Base-by-base conservation (phyloP, 2,113 vertebrate genomes). In the Oreochromis niloticus region DNA sequence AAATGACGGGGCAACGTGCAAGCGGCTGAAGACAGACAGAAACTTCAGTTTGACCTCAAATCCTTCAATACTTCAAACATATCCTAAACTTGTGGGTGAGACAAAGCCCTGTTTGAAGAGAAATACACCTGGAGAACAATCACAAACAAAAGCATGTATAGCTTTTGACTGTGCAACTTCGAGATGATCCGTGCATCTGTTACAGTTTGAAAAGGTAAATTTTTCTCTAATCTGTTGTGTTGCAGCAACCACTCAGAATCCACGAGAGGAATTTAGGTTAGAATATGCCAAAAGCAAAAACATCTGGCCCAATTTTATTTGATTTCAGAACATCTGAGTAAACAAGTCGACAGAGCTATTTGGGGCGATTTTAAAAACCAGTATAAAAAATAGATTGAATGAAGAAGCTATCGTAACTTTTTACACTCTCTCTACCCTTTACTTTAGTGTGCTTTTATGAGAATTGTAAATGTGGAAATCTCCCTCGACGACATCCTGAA, bases 21-120 rank as follows among this genome's bases (percentile, higher is more conserved):
- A 17, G 46, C 8, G 17, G 61, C 86, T 61, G 30, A 87, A 83
- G 85, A 87, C 61, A 19, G 73, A 83, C 80, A 81, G 85, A 89
- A 91, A 93, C 83, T 89, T 85, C 50, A 83, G 86, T 83, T 86
- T 78, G 57, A 93, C 85, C 88, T 91, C 63, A 84, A 80, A 86
- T 87, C 46, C 3, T 46, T 73, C 85, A 90, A 89, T 59, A 87
- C 81, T 86, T 89, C 80, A 83, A 88, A 87, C 59, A 66, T 87
- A 80, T 50, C 78, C 16, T 30, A 17, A 82, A 81, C 85, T 36
- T 4, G 7, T n/a, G 81, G 59, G 78, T 59, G 66, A 88, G 84
- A 87, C 80, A 79, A 82, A 86, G 39, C 63, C 1, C 5, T 48
- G 73, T 87, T 85, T 82, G 52, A 56, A 63, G 56, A 89, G 63